A percentile compares a stretch with the other conserved stretches of the same genome.
Evolutionary conservation across 2,113 vertebrate species (phyloP).

Genomic region (Crotalus viridis): DNA sequence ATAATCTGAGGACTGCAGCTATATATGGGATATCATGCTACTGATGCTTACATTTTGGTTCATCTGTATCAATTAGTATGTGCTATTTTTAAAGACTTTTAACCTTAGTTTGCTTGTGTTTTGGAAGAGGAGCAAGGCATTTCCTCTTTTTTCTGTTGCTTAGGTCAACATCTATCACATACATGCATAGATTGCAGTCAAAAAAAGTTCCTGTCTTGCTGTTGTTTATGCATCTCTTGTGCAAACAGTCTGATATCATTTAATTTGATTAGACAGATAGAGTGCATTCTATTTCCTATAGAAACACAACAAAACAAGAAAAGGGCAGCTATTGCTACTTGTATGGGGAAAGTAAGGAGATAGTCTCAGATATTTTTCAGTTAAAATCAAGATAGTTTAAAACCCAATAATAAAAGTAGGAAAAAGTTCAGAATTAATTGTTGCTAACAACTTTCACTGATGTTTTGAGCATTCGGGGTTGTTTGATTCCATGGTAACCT

Average conservation of each 20-base stretch:
- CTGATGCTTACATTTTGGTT: neutral
- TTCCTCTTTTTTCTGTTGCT: neutral
- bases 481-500: neutral
- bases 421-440: neutral
- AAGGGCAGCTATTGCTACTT: neutral
- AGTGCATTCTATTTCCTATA: neutral
- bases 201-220: too few species aligned
- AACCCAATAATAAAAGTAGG: neutral
- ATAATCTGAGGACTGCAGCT: neutral
- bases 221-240: too few species aligned
- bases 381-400: neutral
- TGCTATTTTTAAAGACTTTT: neutral
- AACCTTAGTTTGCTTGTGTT: neutral
- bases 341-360: neutral
- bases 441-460: neutral
- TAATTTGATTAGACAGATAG: neutral
- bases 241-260: neutral
- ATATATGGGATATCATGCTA: neutral
- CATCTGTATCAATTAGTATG: neutral
- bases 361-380: neutral
- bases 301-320: neutral
- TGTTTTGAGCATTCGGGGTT: neutral
- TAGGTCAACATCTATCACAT: neutral
- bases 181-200: neutral
- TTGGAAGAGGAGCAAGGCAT: neutral